Conservation (phyloP, 2,888 invertebrate genomes). For the Eupithecia insigniata region DNA sequence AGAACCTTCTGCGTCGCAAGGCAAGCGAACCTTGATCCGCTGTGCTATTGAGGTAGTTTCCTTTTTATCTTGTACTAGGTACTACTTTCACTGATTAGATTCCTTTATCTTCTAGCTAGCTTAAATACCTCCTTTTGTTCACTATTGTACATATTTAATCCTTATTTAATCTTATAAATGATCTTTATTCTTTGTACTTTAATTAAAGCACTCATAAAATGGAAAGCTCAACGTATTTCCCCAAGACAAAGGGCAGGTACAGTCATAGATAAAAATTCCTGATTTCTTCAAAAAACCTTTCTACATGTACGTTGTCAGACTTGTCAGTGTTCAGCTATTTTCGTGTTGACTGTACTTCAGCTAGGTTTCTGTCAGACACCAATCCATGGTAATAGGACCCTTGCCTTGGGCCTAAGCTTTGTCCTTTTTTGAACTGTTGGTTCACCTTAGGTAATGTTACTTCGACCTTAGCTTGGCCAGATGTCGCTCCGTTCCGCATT, state of each 20-base stretch:
- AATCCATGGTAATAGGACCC: background rate
- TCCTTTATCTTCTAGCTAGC: background rate
- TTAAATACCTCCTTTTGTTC: background rate
- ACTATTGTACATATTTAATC: background rate
- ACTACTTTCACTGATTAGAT: background rate
- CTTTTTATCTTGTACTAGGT: background rate
- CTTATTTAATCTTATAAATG: background rate
- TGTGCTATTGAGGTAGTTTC: background rate
- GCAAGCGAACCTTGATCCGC: background rate
- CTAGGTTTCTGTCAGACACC: background rate
- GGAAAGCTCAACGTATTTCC: background rate
- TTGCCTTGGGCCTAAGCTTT: background rate
- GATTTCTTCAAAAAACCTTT: background rate
- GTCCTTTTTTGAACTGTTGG: background rate
- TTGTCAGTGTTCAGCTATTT: background rate
- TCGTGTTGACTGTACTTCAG: background rate
- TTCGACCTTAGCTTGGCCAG: background rate
- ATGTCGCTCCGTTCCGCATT: no score
- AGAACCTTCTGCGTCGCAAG: no score
- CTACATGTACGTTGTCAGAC: background rate
- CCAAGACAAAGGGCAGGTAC: background rate
- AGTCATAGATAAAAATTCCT: background rate
- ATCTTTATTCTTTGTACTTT: background rate
- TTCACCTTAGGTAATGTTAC: no score
- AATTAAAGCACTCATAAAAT: background rate